A percentile compares a stretch with the other conserved stretches of the same genome.
Conservation (phyloP, 1,140 invertebrate species). For the Drosophila murphyi region DNA sequence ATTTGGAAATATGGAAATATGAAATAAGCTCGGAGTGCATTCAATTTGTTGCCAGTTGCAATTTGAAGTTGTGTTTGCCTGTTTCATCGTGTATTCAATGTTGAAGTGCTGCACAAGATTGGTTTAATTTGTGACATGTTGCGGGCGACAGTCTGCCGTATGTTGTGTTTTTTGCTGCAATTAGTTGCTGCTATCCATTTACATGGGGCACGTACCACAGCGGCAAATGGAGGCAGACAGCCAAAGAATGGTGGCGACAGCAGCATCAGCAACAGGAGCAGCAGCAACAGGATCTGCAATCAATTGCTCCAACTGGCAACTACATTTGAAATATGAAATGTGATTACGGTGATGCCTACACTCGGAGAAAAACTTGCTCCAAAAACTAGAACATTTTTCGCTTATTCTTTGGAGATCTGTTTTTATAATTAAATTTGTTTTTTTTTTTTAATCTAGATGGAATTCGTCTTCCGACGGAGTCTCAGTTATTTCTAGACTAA, state of each 20-base stretch:
- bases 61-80: neutral
- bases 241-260: too few species aligned
- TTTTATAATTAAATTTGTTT: too few species aligned
- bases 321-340: constrained; percentile 1
- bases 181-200: constrained; percentile 10
- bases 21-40: neutral
- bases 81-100: neutral
- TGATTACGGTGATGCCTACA: constrained; percentile 5
- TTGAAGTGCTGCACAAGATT: constrained; percentile 1
- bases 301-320: neutral
- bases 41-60: constrained; percentile 12
- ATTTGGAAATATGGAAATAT: constrained; percentile 1
- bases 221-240: constrained; percentile 7
- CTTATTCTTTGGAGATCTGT: too few species aligned
- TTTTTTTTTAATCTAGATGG: too few species aligned
- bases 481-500: too few species aligned
- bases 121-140: constrained; percentile 1
- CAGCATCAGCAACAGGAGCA: too few species aligned
- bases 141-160: neutral
- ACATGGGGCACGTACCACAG: neutral
- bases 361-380: too few species aligned
- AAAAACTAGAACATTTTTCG: too few species aligned
- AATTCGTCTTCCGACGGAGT: too few species aligned
- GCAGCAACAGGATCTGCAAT: constrained; percentile 24
- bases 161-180: neutral